Conservation (phyloP, 2,888 invertebrate genomes). For the Campoplex capitator region DNA sequence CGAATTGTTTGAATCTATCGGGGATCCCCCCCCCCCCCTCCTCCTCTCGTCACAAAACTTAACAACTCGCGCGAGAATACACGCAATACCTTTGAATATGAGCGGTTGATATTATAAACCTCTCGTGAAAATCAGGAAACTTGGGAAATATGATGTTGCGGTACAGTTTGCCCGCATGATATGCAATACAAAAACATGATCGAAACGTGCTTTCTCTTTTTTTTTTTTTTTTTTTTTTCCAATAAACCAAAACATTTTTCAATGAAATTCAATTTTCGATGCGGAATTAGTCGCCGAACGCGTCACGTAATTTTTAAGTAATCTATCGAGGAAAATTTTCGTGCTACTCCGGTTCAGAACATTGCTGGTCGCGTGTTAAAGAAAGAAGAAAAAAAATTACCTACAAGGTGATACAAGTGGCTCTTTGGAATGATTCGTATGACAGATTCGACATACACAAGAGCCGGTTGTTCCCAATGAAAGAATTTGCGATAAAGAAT, state of each 20-base stretch:
- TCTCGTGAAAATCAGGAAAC: background rate
- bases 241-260: background rate
- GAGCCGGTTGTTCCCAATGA: constrained; percentile 86
- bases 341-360: background rate
- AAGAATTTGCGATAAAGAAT: constrained; percentile 69
- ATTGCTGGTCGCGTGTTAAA: background rate
- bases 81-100: constrained; percentile 17
- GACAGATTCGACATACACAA: constrained; percentile 89
- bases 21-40: too few relatives aligned
- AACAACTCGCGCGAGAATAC: background rate
- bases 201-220: background rate
- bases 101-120: background rate
- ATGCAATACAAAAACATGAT: background rate
- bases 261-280: too few relatives aligned
- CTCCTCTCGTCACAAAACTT: constrained; percentile 6
- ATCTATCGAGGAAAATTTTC: too few relatives aligned
- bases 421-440: constrained; percentile 85
- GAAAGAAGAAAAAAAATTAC: constrained; percentile 72
- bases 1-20: constrained; percentile 1
- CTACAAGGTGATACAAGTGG: constrained; percentile 87
- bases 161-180: background rate
- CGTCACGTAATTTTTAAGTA: too few relatives aligned
- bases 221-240: background rate
- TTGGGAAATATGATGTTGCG: background rate
- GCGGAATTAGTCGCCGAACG: too few relatives aligned